Base-by-base conservation (phyloP, 2,113 vertebrate genomes). In the Cyanistes caeruleus region DNA sequence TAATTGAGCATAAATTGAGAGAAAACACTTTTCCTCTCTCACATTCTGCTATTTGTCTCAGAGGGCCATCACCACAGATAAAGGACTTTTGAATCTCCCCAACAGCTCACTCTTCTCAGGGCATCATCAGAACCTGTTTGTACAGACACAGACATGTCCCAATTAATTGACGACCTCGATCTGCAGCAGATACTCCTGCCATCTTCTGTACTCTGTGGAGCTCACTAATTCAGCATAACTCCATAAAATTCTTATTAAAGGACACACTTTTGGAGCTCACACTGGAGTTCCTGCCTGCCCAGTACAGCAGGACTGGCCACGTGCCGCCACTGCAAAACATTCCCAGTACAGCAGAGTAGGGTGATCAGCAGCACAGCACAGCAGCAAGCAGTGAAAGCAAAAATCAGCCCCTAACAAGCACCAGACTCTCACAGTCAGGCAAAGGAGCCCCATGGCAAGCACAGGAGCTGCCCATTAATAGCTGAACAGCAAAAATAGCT, bases 1-100 rank as follows among this genome's bases (percentile, higher is more conserved):
- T 86, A 90, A 84, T 18, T 73, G 44, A 85, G 48, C 62, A 82
- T 44, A 92, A 88, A 90, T 52, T 68, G 63, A 53, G 33, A 53
- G 46, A 69, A 89, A 95, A 91, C 53, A 53, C 27, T 83, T 90
- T 44, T 76, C 13, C 15, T 90, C 39, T 75, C 31, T 80, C 24
- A 56, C 56, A 60, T 19, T 56, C 33, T 84, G 39, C 27, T 82
- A 37, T 48, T 73, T 33, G 31, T 65, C 84, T 92, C 80, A 44
- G 70, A 90, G 63, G 67, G 12, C 31, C 63, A 83, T 22, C 53
- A 56, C 7, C 22, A 56, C 18, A 80, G 19, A n/a, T 5, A 63
- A 58, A 62, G 11, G 48, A 85, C 5, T 33, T 82, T 73, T 64
- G 63, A 31, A 77, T 55, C 10, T 37, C n/a, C 79, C 44, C 46